phyloP scores from a whole-genome alignment of 37 sponge, comb jelly and placozoan species.

The Mnemiopsis leidyi region DNA sequence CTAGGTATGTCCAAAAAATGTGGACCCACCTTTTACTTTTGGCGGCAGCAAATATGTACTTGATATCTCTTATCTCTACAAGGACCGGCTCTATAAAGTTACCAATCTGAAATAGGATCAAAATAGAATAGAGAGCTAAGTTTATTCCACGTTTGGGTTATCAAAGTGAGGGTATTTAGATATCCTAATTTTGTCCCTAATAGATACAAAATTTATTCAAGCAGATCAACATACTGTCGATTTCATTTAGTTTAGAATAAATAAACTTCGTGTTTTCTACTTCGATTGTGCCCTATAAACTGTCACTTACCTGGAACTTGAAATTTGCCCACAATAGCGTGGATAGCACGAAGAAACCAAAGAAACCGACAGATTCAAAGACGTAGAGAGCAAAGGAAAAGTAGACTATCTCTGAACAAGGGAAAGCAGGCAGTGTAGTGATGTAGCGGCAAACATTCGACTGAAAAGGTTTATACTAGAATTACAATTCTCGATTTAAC shows the following conservation, averaged over 20 bases:
- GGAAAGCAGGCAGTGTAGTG: not conserved
- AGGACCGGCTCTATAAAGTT: conserved; percentile 46
- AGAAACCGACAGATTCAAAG: not conserved
- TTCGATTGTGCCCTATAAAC: no score
- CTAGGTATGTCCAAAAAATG: no score
- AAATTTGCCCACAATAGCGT: not conserved
- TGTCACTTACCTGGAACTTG: conserved; percentile 16
- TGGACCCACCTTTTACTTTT: conserved; percentile 42
- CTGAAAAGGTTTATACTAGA: no score
- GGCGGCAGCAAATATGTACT: conserved; percentile 42
- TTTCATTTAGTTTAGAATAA: no score
- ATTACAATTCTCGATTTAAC: no score
- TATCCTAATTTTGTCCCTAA: no score
- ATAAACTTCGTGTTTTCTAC: no score
- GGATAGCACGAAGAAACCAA: not conserved
- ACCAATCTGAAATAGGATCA: conserved; percentile 19
- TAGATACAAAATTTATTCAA: no score
- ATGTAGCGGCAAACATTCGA: not conserved
- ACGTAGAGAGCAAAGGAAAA: not conserved
- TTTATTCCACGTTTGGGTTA: no score
- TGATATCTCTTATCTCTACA: conserved; percentile 48
- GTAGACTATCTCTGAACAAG: conserved; percentile 1
- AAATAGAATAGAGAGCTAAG: no score
- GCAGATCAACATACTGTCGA: no score
- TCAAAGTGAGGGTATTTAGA: no score